phyloP scores from a whole-genome alignment of 2,113 vertebrate species.

The Gavialis gangeticus region DNA sequence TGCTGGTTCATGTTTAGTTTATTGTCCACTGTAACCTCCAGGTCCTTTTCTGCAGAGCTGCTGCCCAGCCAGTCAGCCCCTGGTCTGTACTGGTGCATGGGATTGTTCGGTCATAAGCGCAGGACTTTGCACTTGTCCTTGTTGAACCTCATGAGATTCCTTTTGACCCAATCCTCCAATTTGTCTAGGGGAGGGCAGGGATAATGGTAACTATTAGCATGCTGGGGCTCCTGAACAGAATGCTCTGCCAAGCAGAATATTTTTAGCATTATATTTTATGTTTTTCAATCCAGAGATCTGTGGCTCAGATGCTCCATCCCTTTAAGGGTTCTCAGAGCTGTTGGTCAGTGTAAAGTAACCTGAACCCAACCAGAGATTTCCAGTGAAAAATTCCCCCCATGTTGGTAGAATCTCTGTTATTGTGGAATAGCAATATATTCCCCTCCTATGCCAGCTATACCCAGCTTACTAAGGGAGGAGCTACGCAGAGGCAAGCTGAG shows the following conservation, averaged over 20 bases:
- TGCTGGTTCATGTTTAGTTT: too few species aligned
- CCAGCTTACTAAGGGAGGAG: background rate
- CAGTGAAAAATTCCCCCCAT: accelerated
- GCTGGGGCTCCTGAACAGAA: background rate
- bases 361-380: background rate
- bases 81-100: too few species aligned
- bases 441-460: background rate
- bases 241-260: background rate
- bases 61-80: too few species aligned
- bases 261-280: background rate
- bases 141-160: too few species aligned
- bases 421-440: background rate
- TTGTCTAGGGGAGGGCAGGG: too few species aligned
- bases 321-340: background rate
- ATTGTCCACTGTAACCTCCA: too few species aligned
- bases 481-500: background rate
- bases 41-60: too few species aligned
- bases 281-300: background rate
- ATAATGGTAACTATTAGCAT: background rate
- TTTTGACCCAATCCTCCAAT: too few species aligned
- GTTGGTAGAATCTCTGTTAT: background rate
- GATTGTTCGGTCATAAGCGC: too few species aligned
- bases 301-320: background rate
- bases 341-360: background rate
- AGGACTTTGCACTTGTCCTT: too few species aligned